Base-by-base conservation (phyloP, 2,888 invertebrate genomes). In the Hypena proboscidalis region DNA sequence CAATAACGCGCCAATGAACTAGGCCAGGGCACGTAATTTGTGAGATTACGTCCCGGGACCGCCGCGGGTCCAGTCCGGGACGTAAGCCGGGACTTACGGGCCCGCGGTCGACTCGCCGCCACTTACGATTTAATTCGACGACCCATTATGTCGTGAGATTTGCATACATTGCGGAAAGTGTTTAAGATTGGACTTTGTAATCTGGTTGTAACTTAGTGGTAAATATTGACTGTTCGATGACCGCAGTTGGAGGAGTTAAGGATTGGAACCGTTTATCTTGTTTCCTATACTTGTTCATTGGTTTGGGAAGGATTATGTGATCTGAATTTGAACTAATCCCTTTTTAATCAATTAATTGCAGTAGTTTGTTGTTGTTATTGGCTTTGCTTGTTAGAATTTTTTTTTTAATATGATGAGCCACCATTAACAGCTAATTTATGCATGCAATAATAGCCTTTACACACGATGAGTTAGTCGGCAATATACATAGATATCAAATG, bases 61-160 rank as follows among this genome's bases (percentile, higher is more conserved):
- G 41, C 51, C 17, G 13, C 36, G 39, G 44, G 41, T 41, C 23
- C 22, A 32, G 38, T 15, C 34, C 25, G 27, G 34, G 43, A 43
- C 56, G 58, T 67, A 66, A 62, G 56, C 68, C 56, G 53, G 56
- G 64, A 60, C 58, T 49, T 56, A 50, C 29, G 35, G 44, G 44
- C 41, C 25, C 41, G 54, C 48, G 47, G 56, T 19, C 43, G 38
- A 44, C 59, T 54, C 55, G 13, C 17, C 64, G 48, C 53, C 56
- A 52, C 63, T 70, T 63, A 63, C 60, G 53, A 70, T 73, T 75
- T 72, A 76, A 75, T 74, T 74, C 67, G 35, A 52, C 57, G 56
- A 62, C 38, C 57, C 45, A 48, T 64, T 57, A 63, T 53, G 55
- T 58, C 44, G 45, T 53, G 44, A 62, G 54, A 67, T 74, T 74